Base-by-base conservation (phyloP, 1,140 invertebrate species). In the Asbolus verrucosus region DNA sequence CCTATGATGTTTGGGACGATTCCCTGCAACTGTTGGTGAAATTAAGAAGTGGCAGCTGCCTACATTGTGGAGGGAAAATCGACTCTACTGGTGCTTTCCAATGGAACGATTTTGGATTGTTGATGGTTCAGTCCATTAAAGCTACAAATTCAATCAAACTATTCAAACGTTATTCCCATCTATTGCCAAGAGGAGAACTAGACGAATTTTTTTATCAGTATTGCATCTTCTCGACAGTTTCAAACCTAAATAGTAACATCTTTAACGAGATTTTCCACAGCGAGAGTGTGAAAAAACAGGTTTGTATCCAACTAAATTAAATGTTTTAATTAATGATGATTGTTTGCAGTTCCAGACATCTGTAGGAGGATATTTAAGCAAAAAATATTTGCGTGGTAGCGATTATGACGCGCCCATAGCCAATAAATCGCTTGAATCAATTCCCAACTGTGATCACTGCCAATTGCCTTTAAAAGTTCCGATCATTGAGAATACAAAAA, bases 91-190 rank as follows among this genome's bases (percentile, higher is more conserved):
- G 41, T 11, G 18, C 67, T n/a, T 46, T 81, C 5, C 33, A 72
- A 6, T 84, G 83, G 83, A 80, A 74, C 18, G 65, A 78, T 13
- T 71, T 83, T 30, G 75, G 74, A 8, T 69, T 71, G 31, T 41
- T 75, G 1, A 77, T 81, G 67, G 41, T 83, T n/a, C 74, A 81
- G 72, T 78, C 76, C 11, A 75, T 84, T 41, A 79, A 78, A 24
- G 61, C 75, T 2, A 62, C 73, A 39, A 73, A 73, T 68, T 74
- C 81, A 0, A 50, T 79, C 16, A 69, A 73, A 27, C 71, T 83
- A 33, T 70, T 84, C 18, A 70, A 71, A 59, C 75, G 79, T 21
- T 80, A 82, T 70, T 50, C 79, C 9, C 39, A 76, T 18, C 59
- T 70, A 67, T 81, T 84, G 73, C 78, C 81, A 30, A 76, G 78